Base-by-base conservation (phyloP, 1,140 invertebrate species). In the Bursaphelenchus mucronatus region DNA sequence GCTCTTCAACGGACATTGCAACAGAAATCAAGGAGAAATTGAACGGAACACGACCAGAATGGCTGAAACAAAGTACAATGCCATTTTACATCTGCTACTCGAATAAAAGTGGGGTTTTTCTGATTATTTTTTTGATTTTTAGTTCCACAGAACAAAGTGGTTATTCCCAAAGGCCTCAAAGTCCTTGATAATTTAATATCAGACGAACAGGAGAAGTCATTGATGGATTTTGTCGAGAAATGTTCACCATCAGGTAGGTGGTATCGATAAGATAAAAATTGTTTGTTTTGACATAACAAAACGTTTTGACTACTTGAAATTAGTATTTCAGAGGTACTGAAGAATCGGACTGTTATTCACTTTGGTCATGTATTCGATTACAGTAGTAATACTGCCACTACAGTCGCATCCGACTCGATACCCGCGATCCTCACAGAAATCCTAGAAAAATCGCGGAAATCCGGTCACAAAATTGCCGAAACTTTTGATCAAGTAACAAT, bases 341-440 rank as follows among this genome's bases (percentile, higher is more conserved):
- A 94, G 82, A 88, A 95, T 76, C 83, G 93, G 51, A 85, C 86
- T 83, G 93, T 95, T 0, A 89, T 88, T 81, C 94, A 97, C 84
- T 97, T 87, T 86, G 94, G 94, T 0, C 96, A 89, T 82, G 90
- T 92, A 81, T 97, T 97, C 82, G 84, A 87, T 63, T 97, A 97
- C 84, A 87, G 87, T 40, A 88, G 85, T 39, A 97, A 97, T 83
- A 89, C 89, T 96, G 6, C 88, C 94, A 82, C 85, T 87, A 30
- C 30, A 30, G 58, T 81, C 87, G 58, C 82, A 85, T 47, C 88
- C 89, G 1, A 83, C 92, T 76, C 76, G 13, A 88, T 96, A 76
- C 92, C 92, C 0, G 40, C 79, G 8, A 83, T 86, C 59, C 90
- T 89, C 82, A 75, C 86, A 73, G 84, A 87, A 69, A 76, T 94